Evolutionary conservation across 2,113 vertebrate species (phyloP), one percentile per base, ranked within the genome.

Genomic region (Lates calcarifer): DNA sequence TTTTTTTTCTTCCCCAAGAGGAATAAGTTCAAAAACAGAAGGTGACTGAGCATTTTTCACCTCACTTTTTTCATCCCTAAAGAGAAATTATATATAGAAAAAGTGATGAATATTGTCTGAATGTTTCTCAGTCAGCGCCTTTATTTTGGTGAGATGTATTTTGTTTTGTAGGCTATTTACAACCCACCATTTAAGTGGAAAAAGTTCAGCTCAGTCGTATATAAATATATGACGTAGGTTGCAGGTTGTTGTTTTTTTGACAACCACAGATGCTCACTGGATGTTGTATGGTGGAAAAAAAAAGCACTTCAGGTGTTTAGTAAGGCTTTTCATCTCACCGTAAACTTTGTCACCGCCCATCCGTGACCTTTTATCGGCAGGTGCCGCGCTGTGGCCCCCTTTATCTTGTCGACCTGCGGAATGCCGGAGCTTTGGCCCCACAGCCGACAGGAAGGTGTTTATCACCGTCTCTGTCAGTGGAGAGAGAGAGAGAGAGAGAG

Each of bases 401-500:
- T 82, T 65, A 81, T 74, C 71, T 55, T 51, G 82, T 74, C 22
- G 66, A 81, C 82, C 63, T 62, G 69, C 55, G 35, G 75, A 84
- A 75, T 66, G 70, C 72, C 22, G 37, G 77, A 62, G 70, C 62
- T 66, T 75, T 81, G 77, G 47, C 80, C 80, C 82, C 70, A n/a
- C 75, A 31, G 62, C 74, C 57, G 49, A 56, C 73, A 81, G 69
- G 57, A 79, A 75, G 67, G 65, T 82, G 90, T 90, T 90, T 72
- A 87, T 90, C 87, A 74, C 49, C 60, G 67, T 82, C 66, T 74
- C 83, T 83, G 82, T 80, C 86, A 86, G 79, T 55, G 28, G 73
- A 51, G 53, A n/a, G 35, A 56, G 62, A n/a, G 53, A 63, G 45
- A 62, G 79, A 33, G 28, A n/a, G 45, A 39, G 47, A 28, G 74